A percentile compares a stretch with the other conserved stretches of the same genome.
These are phyloP conservation scores for Psococerastis gibbosa DNA, from an alignment of 2,888 invertebrate species.

Conservation along the genomic window DNA sequence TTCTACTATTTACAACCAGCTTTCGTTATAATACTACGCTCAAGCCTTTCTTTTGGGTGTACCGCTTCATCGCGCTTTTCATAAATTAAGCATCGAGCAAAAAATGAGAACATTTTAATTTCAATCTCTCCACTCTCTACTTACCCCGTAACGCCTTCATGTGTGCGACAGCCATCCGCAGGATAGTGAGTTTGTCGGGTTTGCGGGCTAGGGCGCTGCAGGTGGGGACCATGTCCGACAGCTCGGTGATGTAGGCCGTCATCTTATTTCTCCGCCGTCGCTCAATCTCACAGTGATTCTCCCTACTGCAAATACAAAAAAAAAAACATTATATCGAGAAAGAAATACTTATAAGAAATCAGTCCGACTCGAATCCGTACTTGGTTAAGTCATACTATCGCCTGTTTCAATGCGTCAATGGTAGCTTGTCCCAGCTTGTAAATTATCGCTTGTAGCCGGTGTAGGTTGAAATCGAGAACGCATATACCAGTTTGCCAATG, in stretches of 20 bases:
- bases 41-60: background rate
- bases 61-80: background rate
- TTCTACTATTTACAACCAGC: too few species aligned
- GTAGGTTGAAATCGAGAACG: too few species aligned
- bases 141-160: constrained; percentile 94
- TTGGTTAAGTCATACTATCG: too few species aligned
- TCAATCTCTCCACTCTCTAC: too few species aligned
- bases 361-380: too few species aligned
- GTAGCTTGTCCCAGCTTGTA: too few species aligned
- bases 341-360: constrained; percentile 13
- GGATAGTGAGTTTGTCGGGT: constrained; percentile 96
- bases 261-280: constrained; percentile 96
- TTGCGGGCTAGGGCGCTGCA: constrained; percentile 95
- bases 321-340: constrained; percentile 20
- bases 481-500: too few species aligned
- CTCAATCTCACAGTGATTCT: constrained; percentile 99
- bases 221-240: constrained; percentile 99
- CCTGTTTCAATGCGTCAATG: too few species aligned
- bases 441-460: too few species aligned
- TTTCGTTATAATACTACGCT: too few species aligned
- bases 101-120: constrained; percentile 12
- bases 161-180: constrained; percentile 98
- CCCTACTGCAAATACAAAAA: constrained; percentile 46
- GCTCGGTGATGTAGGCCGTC: constrained; percentile 98
- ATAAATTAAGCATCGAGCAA: constrained; percentile 4